These are phyloP conservation scores for Drosophila fungiperda DNA, from an alignment of 2,888 invertebrate species.

Conservation along the genomic window DNA sequence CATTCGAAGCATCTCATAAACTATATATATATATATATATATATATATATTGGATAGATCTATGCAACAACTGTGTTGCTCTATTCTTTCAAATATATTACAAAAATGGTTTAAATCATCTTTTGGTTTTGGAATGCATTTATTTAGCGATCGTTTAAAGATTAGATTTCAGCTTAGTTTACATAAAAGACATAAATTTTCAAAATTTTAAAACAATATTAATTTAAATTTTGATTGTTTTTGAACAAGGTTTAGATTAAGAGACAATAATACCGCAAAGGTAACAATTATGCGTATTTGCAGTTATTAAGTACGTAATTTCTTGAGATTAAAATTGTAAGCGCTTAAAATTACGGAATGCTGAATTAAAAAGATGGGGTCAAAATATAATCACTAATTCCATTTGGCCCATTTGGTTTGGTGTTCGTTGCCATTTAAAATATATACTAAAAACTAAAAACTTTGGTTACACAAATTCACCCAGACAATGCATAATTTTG, in stretches of 20 bases:
- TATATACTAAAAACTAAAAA: constrained; percentile 16
- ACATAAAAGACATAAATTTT: constrained; percentile 11
- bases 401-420: constrained; percentile 26
- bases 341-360: constrained; percentile 35
- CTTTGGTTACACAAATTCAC: constrained; percentile 40
- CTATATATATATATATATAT: not conserved
- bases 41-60: not conserved
- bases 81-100: not conserved
- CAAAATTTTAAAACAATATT: constrained; percentile 19
- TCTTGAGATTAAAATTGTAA: constrained; percentile 24
- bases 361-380: not conserved
- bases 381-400: constrained; percentile 6
- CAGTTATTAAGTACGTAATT: constrained; percentile 35
- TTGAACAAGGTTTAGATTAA: constrained; percentile 11
- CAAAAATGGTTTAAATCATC: not conserved
- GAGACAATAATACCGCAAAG: constrained; percentile 34
- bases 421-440: constrained; percentile 24
- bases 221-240: not conserved
- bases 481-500: constrained; percentile 14
- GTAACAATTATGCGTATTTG: constrained; percentile 25
- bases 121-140: constrained; percentile 42
- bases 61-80: not conserved
- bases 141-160: constrained; percentile 47
- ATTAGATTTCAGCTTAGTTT: constrained; percentile 19
- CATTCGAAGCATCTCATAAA: not conserved